phyloP scores from a whole-genome alignment of 1,140 invertebrate genomes.

The Myzus persicae region DNA sequence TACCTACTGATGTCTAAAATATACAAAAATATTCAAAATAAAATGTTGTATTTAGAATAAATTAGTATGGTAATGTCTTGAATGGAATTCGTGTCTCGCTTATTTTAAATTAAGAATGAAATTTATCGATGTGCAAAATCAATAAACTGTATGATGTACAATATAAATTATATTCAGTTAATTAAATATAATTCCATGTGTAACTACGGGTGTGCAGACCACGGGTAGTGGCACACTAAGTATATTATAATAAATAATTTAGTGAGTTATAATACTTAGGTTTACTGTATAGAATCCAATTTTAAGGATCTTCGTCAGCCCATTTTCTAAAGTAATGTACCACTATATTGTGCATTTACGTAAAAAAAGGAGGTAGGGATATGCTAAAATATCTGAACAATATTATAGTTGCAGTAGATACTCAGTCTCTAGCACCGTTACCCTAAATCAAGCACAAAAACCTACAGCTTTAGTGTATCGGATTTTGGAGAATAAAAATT shows the following conservation, averaged over 20 bases:
- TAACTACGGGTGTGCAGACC: background rate
- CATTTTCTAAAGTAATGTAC: no score
- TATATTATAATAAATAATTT: background rate
- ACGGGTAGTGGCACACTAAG: background rate
- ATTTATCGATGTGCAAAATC: background rate
- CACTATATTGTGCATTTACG: background rate
- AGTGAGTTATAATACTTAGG: background rate
- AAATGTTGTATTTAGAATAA: background rate
- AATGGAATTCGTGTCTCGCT: background rate
- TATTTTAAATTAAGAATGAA: background rate
- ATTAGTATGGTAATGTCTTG: background rate
- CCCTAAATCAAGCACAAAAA: background rate
- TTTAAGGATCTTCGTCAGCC: background rate
- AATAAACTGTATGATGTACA: background rate
- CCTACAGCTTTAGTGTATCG: background rate
- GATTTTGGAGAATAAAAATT: no score
- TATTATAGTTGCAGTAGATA: background rate
- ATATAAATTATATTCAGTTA: background rate
- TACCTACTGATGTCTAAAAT: background rate
- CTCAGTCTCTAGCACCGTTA: no score
- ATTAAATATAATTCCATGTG: background rate
- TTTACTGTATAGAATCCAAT: background rate
- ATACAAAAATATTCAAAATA: background rate
- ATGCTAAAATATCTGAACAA: background rate
- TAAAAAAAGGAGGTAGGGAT: background rate